Evolutionary conservation across 2,888 invertebrate species (phyloP).

Genomic region (Yponomeuta evonymella): DNA sequence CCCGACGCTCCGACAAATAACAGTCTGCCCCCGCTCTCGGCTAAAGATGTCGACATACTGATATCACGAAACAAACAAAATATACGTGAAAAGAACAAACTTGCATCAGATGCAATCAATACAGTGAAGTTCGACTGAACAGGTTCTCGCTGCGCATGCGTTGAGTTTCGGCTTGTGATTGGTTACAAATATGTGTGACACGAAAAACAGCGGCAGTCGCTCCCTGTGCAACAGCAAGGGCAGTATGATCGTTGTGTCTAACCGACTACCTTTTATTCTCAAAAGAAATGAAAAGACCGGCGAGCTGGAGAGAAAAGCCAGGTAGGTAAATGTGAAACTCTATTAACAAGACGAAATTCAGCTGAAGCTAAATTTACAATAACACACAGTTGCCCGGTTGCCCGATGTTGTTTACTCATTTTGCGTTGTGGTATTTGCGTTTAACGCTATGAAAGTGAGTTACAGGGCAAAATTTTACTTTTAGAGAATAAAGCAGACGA

Average conservation of each 20-base stretch:
- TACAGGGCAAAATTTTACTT: not conserved
- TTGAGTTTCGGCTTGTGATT: conserved; percentile 50
- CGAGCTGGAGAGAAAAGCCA: conserved; percentile 86
- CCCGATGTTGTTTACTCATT: not conserved
- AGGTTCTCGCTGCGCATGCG: conserved; percentile 55
- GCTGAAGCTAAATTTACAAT: not conserved
- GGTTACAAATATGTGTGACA: conserved; percentile 58
- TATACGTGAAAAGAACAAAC: not conserved
- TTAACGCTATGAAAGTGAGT: not conserved
- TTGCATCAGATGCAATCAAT: not conserved
- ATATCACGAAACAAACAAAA: conserved; percentile 5
- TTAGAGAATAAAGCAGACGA: not conserved
- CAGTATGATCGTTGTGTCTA: conserved; percentile 93
- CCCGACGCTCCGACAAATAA: conserved; percentile 53
- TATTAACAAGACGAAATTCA: not conserved
- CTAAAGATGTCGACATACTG: conserved; percentile 52
- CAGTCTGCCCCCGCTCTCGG: conserved; percentile 65
- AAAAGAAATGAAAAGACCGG: conserved; percentile 84
- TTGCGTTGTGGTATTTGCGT: not conserved
- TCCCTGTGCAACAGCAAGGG: conserved; percentile 76
- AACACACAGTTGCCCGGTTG: not conserved
- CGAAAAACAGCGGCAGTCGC: conserved; percentile 43
- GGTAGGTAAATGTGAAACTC: conserved; percentile 84
- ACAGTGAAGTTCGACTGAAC: conserved; percentile 13
- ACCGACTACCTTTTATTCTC: conserved; percentile 91